A percentile compares a stretch with the other conserved stretches of the same genome.
These are phyloP conservation scores for Andrena chrysosceles DNA, from an alignment of 2,888 invertebrate species.

Conservation along the genomic window DNA sequence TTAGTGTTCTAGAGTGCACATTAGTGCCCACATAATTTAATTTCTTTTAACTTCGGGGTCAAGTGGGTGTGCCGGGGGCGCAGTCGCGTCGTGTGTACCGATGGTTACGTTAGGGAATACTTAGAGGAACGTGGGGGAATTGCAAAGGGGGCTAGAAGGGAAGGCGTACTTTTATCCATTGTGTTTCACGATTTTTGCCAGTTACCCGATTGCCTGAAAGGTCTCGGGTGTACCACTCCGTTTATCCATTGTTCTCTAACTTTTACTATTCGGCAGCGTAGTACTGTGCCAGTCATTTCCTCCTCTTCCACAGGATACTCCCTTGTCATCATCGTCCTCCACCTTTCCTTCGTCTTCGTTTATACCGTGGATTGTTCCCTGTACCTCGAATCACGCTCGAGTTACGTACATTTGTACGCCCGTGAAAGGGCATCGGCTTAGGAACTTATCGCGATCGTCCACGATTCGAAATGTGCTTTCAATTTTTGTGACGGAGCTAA, in stretches of 20 bases:
- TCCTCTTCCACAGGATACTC: conserved; percentile 55
- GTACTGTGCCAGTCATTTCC: conserved; percentile 78
- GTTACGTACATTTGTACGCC: background rate
- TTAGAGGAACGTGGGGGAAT: conserved; percentile 51
- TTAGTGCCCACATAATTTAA: conserved; percentile 78
- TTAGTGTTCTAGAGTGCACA: conserved; percentile 65
- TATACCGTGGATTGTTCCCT: conserved; percentile 19
- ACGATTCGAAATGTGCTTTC: background rate
- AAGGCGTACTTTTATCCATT: conserved; percentile 78
- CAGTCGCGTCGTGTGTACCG: conserved; percentile 67
- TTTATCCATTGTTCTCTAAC: conserved; percentile 81
- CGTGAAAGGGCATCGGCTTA: background rate
- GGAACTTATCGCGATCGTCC: background rate
- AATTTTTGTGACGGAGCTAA: background rate
- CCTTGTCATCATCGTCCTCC: conserved; percentile 70
- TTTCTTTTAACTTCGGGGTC: conserved; percentile 76
- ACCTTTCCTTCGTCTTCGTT: conserved; percentile 40
- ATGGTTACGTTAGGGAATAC: conserved; percentile 39
- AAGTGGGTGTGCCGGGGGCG: conserved; percentile 77
- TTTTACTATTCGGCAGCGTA: conserved; percentile 78
- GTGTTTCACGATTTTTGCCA: conserved; percentile 76
- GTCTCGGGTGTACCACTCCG: conserved; percentile 77
- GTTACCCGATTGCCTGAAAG: conserved; percentile 80
- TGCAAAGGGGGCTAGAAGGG: conserved; percentile 49
- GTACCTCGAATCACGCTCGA: conserved; percentile 31